phyloP scores from a whole-genome alignment of 2,888 invertebrate genomes.

The Enchytraeus crypticus region DNA sequence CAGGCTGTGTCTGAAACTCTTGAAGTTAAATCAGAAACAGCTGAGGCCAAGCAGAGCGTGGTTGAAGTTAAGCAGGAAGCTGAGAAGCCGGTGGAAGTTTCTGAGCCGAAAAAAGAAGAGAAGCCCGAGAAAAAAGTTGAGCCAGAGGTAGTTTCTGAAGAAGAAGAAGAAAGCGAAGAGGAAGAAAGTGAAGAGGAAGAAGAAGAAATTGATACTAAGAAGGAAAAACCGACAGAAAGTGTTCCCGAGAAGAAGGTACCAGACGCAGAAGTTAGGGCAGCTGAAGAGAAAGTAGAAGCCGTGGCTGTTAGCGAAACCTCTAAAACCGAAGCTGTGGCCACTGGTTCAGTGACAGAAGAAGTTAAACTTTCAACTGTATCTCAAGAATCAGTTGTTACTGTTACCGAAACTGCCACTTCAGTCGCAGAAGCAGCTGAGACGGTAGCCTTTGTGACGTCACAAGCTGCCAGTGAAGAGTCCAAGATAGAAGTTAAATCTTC shows the following conservation, averaged over 20 bases:
- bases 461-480: not conserved
- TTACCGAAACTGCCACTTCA: too few relatives aligned
- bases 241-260: not conserved
- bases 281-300: not conserved
- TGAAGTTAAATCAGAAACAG: too few relatives aligned
- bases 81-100: not conserved
- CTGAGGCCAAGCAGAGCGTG: not conserved
- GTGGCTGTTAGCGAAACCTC: not conserved
- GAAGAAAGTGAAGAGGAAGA: not conserved
- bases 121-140: not conserved
- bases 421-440: not conserved
- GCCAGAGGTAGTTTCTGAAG: not conserved
- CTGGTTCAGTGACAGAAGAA: too few relatives aligned
- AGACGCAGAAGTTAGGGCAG: not conserved
- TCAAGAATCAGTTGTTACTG: too few relatives aligned
- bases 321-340: too few relatives aligned
- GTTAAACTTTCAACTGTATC: too few relatives aligned
- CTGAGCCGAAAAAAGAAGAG: not conserved
- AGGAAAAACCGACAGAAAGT: not conserved
- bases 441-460: not conserved
- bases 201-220: not conserved
- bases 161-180: not conserved
- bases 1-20: too few relatives aligned
- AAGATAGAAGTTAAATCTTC: not conserved
- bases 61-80: not conserved